Base-by-base conservation (phyloP, 2,888 invertebrate genomes). In the Dendrolimus houi region DNA sequence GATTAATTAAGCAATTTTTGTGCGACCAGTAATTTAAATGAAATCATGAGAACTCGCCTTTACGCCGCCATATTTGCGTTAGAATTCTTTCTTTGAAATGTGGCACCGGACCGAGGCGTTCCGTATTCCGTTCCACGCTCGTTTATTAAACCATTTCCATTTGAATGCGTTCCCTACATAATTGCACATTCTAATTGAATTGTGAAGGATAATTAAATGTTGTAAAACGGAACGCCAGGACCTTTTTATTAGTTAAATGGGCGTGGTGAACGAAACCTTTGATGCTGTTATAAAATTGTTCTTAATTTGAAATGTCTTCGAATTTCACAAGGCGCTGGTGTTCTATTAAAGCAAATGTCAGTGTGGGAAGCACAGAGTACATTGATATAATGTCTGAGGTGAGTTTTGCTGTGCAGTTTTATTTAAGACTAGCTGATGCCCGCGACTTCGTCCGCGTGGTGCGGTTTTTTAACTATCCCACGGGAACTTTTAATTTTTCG, bases 171-270 rank as follows among this genome's bases (percentile, higher is more conserved):
- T 54, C 52, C 57, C 29, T 13, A 52, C 52, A 40, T 59, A 60
- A 60, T 60, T 60, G 58, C 59, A 41, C 41, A 29, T 54, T 56
- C 59, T 61, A 59, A 61, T 61, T 61, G 57, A 59, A 59, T 55
- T 17, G 54, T 57, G 54, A 52, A 54, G 52, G 41, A 57, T 54
- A 12, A 55, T 57, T 57, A 57, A 57, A 57, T 54, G n/a, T 56
- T 53, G 12, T 47, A 47, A 47, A 47, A 47, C 9, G 47, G 47
- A 47, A 47, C 47, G 47, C 8, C 8, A 8, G 47, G 47, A 6
- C 29, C 41, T 12, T 47, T 47, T 47, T 47, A 47, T 9, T 47
- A 47, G 47, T 47, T 10, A 10, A 47, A 47, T 47, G 9, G 9
- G 9, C 12, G 47, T 47, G 9, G 8, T 47, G 12, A 47, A 47